phyloP scores from a whole-genome alignment of 2,797 vertebrate species.

The Cirrhinus mrigala region DNA sequence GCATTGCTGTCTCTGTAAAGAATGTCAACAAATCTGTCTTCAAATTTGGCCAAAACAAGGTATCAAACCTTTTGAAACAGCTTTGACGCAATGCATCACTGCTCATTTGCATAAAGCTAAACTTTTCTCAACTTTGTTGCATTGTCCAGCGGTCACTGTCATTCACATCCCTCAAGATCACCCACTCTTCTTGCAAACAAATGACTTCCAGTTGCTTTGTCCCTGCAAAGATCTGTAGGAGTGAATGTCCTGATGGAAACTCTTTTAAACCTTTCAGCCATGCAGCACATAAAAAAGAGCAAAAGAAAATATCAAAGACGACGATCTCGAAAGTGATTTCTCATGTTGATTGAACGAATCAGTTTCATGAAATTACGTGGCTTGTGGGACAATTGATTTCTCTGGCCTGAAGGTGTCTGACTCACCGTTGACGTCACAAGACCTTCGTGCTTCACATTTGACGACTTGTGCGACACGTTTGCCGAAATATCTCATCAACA shows the following conservation, averaged over 20 bases:
- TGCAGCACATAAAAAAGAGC: neutral
- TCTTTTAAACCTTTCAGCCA: neutral
- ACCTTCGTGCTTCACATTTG: slow-evolving; percentile 19
- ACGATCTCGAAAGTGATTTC: neutral
- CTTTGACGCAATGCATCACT: slow-evolving; percentile 7
- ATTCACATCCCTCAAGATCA: neutral
- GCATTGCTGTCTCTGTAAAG: neutral
- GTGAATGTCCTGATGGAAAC: neutral
- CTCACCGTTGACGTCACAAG: slow-evolving; percentile 53
- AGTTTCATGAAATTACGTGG: slow-evolving; percentile 13
- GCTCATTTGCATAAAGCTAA: neutral
- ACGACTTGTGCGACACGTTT: neutral
- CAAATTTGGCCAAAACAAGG: neutral
- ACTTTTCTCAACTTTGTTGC: neutral
- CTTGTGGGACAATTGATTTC: slow-evolving; percentile 42
- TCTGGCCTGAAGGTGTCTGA: slow-evolving; percentile 41
- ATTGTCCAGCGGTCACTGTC: neutral
- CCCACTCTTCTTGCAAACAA: neutral
- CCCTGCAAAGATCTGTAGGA: neutral
- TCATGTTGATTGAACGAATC: slow-evolving; percentile 19
- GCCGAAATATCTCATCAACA: slow-evolving; percentile 32
- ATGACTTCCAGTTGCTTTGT: neutral
- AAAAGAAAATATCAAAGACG: slow-evolving; percentile 22
- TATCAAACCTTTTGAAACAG: neutral
- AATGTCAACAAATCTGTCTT: neutral